phyloP scores from a whole-genome alignment of 2,888 invertebrate species.

The Pilophorus perplexus region DNA sequence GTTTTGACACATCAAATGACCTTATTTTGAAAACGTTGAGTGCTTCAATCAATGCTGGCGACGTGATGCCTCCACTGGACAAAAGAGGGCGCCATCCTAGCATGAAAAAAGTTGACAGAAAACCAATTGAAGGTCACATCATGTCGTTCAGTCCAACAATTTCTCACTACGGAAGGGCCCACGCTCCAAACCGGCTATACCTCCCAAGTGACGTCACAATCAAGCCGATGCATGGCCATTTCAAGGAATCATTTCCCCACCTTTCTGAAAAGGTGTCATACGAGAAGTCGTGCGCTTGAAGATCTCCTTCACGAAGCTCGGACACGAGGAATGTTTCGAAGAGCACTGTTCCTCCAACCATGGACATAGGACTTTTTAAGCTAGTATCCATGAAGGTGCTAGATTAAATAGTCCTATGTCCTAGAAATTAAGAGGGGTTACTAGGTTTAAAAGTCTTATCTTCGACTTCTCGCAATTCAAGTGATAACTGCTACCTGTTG shows the following conservation, averaged over 20 bases:
- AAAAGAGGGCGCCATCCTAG: slow-evolving; percentile 18
- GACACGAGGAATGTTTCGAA: slow-evolving; percentile 48
- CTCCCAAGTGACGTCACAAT: slow-evolving; percentile 32
- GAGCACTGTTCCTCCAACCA: slow-evolving; percentile 27
- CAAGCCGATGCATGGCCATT: slow-evolving; percentile 39
- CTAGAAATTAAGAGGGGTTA: no score
- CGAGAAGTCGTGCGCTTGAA: slow-evolving; percentile 39
- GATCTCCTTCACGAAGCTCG: slow-evolving; percentile 47
- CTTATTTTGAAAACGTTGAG: slow-evolving; percentile 13
- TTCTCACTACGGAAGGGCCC: slow-evolving; percentile 35
- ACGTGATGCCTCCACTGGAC: slow-evolving; percentile 12
- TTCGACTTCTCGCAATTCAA: no score
- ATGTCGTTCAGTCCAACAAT: slow-evolving; percentile 38
- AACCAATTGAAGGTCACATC: slow-evolving; percentile 42
- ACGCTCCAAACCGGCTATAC: slow-evolving; percentile 31
- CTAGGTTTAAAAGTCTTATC: no score
- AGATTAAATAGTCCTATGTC: no score
- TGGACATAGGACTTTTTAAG: no score
- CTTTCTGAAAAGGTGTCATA: slow-evolving; percentile 43
- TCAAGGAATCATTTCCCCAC: slow-evolving; percentile 41
- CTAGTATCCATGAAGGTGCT: no score
- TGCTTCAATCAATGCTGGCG: not conserved
- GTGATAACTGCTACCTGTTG: no score
- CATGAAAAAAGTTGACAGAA: slow-evolving; percentile 14
- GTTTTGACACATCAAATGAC: slow-evolving; percentile 2